Conservation (phyloP, 2,797 vertebrate species). For the Rhinophrynus dorsalis region DNA sequence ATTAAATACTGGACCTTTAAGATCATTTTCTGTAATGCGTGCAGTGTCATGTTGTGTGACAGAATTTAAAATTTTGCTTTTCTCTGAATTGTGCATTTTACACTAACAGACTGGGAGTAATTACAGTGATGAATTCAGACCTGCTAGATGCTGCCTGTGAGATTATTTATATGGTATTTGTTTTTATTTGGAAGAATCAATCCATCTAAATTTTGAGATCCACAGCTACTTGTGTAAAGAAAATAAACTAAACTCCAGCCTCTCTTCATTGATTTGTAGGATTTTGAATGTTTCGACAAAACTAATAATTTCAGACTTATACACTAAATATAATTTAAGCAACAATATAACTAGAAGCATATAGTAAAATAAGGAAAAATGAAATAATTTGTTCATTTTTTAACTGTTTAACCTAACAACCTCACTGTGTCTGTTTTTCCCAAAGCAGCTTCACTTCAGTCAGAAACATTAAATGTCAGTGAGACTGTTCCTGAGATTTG, state of each 20-base stretch:
- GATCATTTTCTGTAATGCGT: conserved; percentile 17
- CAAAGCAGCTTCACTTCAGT: too few species aligned
- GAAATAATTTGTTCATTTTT: too few species aligned
- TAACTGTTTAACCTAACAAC: too few species aligned
- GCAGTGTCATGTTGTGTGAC: conserved; percentile 4
- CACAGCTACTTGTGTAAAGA: conserved; percentile 41
- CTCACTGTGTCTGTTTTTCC: too few species aligned
- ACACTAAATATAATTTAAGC: too few species aligned
- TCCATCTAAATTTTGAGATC: conserved; percentile 35
- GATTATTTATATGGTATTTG: conserved; percentile 36
- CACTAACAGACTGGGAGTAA: conserved; percentile 11
- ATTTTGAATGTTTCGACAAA: too few species aligned
- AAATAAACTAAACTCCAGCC: conserved; percentile 30
- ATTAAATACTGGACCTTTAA: neutral
- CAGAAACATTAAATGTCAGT: too few species aligned
- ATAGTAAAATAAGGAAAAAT: too few species aligned
- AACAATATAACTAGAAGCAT: too few species aligned
- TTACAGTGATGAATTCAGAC: conserved; percentile 28
- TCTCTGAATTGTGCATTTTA: neutral
- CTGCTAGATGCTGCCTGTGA: conserved; percentile 16
- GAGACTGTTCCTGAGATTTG: too few species aligned
- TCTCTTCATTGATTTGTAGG: conserved; percentile 9
- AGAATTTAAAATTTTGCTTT: conserved; percentile 14
- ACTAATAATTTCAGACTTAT: too few species aligned
- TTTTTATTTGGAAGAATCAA: conserved; percentile 36